Evolutionary conservation across 2,113 vertebrate genomes (phyloP).

Genomic region (Ovis aries): ARS-UI_Ramb_v3.0 NC_056054.1:8727501-8728000

Average conservation of each 20-base stretch:
- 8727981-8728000: slow-evolving; percentile 47
- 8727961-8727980: slow-evolving; percentile 48
- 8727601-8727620: not conserved
- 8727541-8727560: not conserved
- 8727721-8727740: not conserved
- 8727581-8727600: not conserved
- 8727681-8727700: not conserved
- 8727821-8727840: not conserved
- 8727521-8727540: not conserved
- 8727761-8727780: not conserved
- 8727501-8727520: not conserved
- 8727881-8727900: not conserved
- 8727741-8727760: not conserved
- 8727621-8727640: not conserved
- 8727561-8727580: not conserved
- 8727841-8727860: not conserved
- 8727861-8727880: not conserved
- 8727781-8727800: not conserved
- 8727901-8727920: not conserved
- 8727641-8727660: not conserved
- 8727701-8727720: not conserved
- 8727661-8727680: not conserved
- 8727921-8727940: not conserved
- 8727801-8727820: not conserved
- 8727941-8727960: slow-evolving; percentile 29